These are phyloP conservation scores for Drosophila picticornis DNA, from an alignment of 2,888 invertebrate genomes.

Conservation along the genomic window DNA sequence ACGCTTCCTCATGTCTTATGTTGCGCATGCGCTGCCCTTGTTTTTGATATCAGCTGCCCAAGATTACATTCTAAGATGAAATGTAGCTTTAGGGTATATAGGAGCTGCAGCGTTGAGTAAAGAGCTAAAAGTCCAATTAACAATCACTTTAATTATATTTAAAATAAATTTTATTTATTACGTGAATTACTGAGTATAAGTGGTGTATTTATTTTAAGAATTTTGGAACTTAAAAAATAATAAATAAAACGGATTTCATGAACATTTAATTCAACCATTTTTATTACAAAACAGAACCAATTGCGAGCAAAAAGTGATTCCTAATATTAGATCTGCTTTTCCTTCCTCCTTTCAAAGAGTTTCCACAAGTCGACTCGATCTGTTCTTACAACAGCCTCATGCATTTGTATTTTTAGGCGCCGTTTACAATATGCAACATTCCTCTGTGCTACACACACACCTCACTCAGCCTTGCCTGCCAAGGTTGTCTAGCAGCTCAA, in stretches of 20 bases:
- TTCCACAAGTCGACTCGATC: not conserved
- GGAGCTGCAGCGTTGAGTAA: not conserved
- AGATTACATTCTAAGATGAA: constrained; percentile 10
- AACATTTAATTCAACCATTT: not conserved
- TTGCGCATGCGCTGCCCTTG: constrained; percentile 56
- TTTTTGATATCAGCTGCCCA: constrained; percentile 19
- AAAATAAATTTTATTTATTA: not conserved
- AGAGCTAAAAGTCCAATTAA: not conserved
- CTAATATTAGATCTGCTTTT: not conserved
- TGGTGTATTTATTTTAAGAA: accelerated
- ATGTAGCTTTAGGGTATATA: constrained; percentile 8
- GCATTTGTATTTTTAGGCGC: constrained; percentile 15
- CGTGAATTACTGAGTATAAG: not conserved
- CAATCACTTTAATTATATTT: not conserved
- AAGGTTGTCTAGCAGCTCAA: constrained; percentile 47
- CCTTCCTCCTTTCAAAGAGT: not conserved
- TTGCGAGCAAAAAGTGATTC: not conserved
- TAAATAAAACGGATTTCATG: not conserved
- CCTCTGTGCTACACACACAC: constrained; percentile 42
- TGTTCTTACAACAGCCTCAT: not conserved
- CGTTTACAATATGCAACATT: constrained; percentile 34
- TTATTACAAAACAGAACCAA: not conserved
- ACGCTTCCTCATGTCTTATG: constrained; percentile 29
- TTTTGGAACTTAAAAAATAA: not conserved
- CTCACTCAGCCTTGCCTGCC: constrained; percentile 30